Evolutionary conservation across 2,113 vertebrate genomes (phyloP), one percentile per base, ranked within the genome.

Genomic region (Macquaria australasica): DNA sequence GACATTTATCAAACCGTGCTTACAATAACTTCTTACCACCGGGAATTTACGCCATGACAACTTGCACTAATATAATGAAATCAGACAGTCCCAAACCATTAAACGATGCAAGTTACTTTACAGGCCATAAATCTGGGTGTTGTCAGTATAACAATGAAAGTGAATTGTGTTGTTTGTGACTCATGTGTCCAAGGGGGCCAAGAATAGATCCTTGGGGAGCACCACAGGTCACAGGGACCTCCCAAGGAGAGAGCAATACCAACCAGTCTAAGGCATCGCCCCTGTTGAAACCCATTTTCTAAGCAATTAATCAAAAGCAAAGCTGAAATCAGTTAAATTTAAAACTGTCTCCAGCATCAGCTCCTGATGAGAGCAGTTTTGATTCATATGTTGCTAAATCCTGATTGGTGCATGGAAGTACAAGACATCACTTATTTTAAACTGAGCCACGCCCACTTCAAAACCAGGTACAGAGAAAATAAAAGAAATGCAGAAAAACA

Each of bases 181-280:
- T 39, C 62, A 67, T 67, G 50, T 23, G 23, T 58, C 14, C 3
- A 55, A 63, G 18, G 21, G 53, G 51, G 2, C 76, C 43, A 21
- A 85, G 55, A 45, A 79, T 11, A 45, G 31, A 25, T 31, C 63
- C 37, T 55, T 74, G 70, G n/a, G 76, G 34, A 59, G 41, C 28
- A 7, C 62, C 21, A 6, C 11, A 5, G 59, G 39, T 56, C 25
- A 43, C 5, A n/a, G 2, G 34, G 58, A 77, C 82, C 64, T 41
- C 59, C 21, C 63, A 60, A 18, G 23, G 34, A 77, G 53, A 59
- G 31, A 50, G 62, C 20, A 39, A 62, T 39, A 41, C 8, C 64
- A n/a, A 7, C 41, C 37, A 59, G 37, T 45, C 18, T 37, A 10
- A 63, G 60, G 18, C 31, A 37, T 63, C 31, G 11, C 21, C 60